These are phyloP conservation scores for Litocranius walleri DNA, from an alignment of 2,113 vertebrate species.

Conservation along the genomic window DNA sequence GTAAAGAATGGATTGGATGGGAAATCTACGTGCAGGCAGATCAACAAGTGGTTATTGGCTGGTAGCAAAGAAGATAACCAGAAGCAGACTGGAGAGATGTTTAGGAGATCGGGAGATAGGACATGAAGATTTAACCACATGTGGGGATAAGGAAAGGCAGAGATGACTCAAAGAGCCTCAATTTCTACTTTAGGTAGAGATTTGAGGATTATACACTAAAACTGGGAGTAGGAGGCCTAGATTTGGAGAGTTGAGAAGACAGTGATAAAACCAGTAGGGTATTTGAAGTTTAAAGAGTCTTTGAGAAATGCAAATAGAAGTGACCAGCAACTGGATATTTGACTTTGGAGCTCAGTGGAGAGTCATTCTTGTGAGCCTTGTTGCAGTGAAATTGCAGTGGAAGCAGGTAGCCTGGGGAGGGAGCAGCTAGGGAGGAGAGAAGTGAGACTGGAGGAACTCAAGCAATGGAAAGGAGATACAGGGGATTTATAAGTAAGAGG, in stretches of 20 bases:
- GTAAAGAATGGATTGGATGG: background rate
- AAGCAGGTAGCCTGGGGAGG: background rate
- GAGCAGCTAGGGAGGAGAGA: background rate
- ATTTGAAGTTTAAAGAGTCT: background rate
- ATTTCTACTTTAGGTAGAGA: background rate
- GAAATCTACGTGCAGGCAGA: too few species aligned
- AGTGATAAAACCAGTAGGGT: background rate
- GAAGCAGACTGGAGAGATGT: background rate
- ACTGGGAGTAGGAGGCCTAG: background rate
- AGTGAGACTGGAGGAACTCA: background rate
- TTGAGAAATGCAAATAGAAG: background rate
- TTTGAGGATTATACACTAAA: background rate
- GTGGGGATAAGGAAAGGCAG: background rate
- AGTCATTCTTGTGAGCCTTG: background rate
- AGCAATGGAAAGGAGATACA: background rate
- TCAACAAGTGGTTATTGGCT: background rate
- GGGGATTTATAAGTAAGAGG: background rate
- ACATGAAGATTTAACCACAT: background rate
- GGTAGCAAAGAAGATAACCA: background rate
- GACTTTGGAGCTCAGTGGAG: background rate
- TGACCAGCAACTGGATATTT: background rate
- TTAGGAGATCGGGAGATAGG: background rate
- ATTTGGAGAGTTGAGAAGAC: background rate
- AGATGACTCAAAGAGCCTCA: background rate
- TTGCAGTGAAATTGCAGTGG: fast-evolving